Base-by-base conservation (phyloP, 2,113 vertebrate genomes). In the Neodon shergylaensis region DNA sequence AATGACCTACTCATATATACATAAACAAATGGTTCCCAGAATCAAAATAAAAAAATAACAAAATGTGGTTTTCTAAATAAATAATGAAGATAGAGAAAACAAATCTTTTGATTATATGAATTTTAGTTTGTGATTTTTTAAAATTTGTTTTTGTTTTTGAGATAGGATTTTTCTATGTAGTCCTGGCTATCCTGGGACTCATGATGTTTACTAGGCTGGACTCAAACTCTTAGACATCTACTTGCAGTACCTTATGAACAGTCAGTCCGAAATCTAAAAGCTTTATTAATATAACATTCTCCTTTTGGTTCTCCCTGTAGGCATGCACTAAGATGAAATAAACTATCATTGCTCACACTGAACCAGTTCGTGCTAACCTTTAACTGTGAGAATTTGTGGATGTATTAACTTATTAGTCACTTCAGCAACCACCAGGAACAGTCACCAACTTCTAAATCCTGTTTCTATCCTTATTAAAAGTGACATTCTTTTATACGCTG, bases 391-490 rank as follows among this genome's bases (percentile, higher is more conserved):
- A 49, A 49, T 44, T 17, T 52, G 36, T 44, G 1, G 49, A 0
- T 86, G n/a, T 89, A 28, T 87, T 84, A 84, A 26, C 39, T 94
- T 85, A 42, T 68, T 66, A 66, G 7, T 79, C 17, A 73, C 19
- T 54, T 73, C 19, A 52, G 92, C 22, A 74, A n/a, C 39, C 42
- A 81, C 44, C 10, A 49, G 39, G 8, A 92, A 88, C 16, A 85
- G 47, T 58, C 8, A 44, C 21, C 82, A 85, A 17, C 63, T 95
- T 94, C 10, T 63, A 10, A 7, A 33, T 92, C 2, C 54, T 92
- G 39, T 88, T 91, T 85, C 16, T 91, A 86, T 86, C 66, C 93
- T 26, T 95, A 9, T 84, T 6, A 17, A 61, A 85, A 92, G 66
- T 52, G 36, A 33, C 82, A 72, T 70, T 72, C 28, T 92, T 95